Conservation (phyloP, 1,140 invertebrate species). For the Neotoxoptera formosana region DNA sequence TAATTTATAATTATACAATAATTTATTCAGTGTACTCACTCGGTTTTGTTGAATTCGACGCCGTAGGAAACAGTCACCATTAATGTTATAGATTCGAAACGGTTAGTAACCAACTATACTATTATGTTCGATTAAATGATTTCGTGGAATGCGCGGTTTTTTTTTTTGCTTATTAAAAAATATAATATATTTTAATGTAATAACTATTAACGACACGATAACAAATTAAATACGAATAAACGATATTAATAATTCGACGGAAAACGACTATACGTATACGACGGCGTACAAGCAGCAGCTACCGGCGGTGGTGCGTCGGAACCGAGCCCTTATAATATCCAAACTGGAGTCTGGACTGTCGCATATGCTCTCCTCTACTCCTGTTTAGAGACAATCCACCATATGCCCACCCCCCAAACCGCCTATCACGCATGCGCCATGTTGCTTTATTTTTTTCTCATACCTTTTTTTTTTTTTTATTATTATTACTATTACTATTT, state of each 20-base stretch:
- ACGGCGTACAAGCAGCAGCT: not conserved
- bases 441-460: constrained; percentile 47
- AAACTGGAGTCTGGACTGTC: constrained; percentile 58
- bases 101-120: not conserved
- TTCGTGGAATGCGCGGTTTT: not conserved
- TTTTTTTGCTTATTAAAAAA: not conserved
- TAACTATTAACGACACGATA: not conserved
- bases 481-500: constrained; percentile 18
- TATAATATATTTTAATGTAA: not conserved
- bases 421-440: constrained; percentile 55
- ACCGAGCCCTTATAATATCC: constrained; percentile 53
- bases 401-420: constrained; percentile 57
- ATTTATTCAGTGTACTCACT: not conserved
- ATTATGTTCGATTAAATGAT: not conserved
- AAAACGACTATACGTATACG: not conserved
- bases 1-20: not conserved
- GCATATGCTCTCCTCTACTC: constrained; percentile 54
- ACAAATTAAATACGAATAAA: not conserved
- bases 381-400: constrained; percentile 56
- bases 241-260: not conserved
- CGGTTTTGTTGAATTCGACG: not conserved
- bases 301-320: not conserved
- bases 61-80: not conserved
- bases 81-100: not conserved
- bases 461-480: constrained; percentile 47